Evolutionary conservation across 2,888 invertebrate genomes (phyloP), one percentile per base, ranked within the genome.

Genomic region (Rhamnusium bicolor): DNA sequence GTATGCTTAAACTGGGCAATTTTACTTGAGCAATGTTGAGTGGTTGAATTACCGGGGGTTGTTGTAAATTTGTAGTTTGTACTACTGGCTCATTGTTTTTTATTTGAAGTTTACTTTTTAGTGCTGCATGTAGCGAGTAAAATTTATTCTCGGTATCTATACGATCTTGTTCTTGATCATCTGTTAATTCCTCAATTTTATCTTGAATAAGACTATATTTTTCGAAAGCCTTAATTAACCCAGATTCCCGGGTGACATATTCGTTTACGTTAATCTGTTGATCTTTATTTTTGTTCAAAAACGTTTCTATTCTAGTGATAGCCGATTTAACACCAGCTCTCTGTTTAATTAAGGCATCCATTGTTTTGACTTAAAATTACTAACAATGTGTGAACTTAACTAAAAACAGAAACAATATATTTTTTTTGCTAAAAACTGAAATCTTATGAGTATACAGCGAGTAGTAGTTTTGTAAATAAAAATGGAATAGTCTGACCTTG

Each of bases 41-140:
- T 16, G 14, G 51, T 18, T 51, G 51, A 16, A 18, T 14, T 14
- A 18, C 16, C 14, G 51, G 51, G 51, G 51, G 51, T 16, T 51
- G 51, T 18, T 51, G 51, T 51, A n/a, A 51, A 18, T 8, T 51
- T 51, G n/a, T 16, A 51, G 51, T 18, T 16, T 51, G 51, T 8
- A 16, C 18, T 18, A 51, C 18, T 2, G 51, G 18, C 7, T 51
- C 2, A 16, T 16, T 16, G 8, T 6, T 51, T 51, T 4, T 16
- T 3, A 51, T 51, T 51, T 51, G 14, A 51, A 51, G 51, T 51
- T 51, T 51, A 18, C 16, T 51, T 51, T 51, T 51, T 51, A 51
- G 51, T 51, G 51, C 32, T 18, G 29, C 27, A 58, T 32, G 58
- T 58, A 27, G 5, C n/a, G 51, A 51, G 16, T 56, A 56, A 12